Percentiles rank a stretch among this genome's conserved stretches.
These are phyloP conservation scores for Calameuta filiformis DNA, from an alignment of 2,888 invertebrate genomes.

Conservation along the genomic window DNA sequence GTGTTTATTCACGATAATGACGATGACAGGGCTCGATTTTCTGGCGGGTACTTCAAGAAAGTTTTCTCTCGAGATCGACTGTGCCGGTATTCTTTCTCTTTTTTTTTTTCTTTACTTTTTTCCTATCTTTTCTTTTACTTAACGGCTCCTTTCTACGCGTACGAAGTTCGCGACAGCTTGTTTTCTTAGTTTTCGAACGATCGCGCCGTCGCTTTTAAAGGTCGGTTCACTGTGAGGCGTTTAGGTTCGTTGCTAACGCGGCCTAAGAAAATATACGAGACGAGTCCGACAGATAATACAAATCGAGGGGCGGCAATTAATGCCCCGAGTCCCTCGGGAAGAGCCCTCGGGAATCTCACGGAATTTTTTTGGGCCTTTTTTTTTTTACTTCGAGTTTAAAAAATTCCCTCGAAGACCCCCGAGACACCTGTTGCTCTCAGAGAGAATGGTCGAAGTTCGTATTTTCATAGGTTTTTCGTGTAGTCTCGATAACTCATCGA, in stretches of 20 bases:
- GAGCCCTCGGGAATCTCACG: background rate
- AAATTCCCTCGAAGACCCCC: background rate
- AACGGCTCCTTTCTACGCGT: background rate
- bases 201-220: background rate
- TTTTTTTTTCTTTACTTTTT: background rate
- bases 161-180: background rate
- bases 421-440: background rate
- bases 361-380: background rate
- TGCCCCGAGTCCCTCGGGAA: background rate
- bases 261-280: slow-evolving; percentile 1
- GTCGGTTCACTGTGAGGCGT: background rate
- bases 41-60: background rate
- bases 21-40: background rate
- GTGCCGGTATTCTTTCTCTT: background rate
- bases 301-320: slow-evolving; percentile 6
- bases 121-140: background rate
- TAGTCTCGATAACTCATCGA: background rate
- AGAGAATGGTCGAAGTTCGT: background rate
- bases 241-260: background rate
- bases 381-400: background rate
- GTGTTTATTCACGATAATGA: slow-evolving; percentile 1
- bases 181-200: slow-evolving; percentile 1
- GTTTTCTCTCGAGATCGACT: background rate
- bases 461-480: background rate
- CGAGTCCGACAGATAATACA: background rate